Evolutionary conservation across 1,140 invertebrate species (phyloP), one percentile per base, ranked within the genome.

Genomic region (Drosophila melanica): DNA sequence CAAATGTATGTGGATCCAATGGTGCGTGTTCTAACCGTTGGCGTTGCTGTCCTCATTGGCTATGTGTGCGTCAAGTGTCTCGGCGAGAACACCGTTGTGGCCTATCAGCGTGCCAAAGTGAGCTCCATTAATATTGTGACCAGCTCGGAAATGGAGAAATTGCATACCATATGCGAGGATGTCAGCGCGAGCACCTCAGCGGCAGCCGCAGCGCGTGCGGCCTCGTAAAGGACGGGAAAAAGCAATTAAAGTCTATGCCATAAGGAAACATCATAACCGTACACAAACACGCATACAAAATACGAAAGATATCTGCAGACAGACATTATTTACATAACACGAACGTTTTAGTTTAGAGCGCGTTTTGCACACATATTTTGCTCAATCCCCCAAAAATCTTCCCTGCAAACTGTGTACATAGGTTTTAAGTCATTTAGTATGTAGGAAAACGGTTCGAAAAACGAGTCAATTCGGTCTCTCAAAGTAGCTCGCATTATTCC

Each of bases 101-200:
- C 97, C 10, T 97, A 97, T 92, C 96, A 97, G 81, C 94, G 97
- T 35, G 96, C 97, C 62, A 97, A 97, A 92, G 96, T 98, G 11
- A 97, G 96, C 8, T 96, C 96, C 1, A 93, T 98, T n/a, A 96
- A 95, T 79, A 98, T 98, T 77, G 93, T 96, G 16, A 89, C 90
- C 44, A 92, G 79, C 50, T 80, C 85, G 2, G 89, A 91, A 48
- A 90, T 90, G 86, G 90, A 90, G 50, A 92, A 92, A 53, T 67
- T 92, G 33, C 89, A 92, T 39, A 92, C 91, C 33, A 92, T 92
- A 42, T 92, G 91, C 68, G 90, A 92, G 53, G 91, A 92, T 53
- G 84, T 87, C 16, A 89, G 80, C 65, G 77, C 84, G 18, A 78
- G 77, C 57, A 87, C 79, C 7, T 89, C 79, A 10, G 80, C 84